Percentiles rank a stretch among this genome's conserved stretches.
Conservation (phyloP, 2,888 invertebrate genomes). For the Leucophenga montana region DNA sequence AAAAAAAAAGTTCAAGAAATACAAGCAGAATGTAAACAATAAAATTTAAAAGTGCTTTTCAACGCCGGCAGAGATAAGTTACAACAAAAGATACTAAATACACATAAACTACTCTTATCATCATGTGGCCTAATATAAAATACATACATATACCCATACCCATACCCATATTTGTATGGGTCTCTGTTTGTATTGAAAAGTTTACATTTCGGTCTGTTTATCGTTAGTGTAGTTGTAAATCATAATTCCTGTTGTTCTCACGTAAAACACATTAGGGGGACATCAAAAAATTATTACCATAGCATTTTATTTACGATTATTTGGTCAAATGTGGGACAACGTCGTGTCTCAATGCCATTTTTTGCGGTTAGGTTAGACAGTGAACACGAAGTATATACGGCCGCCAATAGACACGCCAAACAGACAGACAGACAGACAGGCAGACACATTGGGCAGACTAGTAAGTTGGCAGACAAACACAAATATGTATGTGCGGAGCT, state of each 20-base stretch:
- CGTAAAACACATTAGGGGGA: conserved; percentile 58
- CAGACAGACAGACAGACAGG: conserved; percentile 8
- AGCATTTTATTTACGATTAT: conserved; percentile 46
- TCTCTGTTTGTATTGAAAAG: neutral
- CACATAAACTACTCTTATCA: conserved; percentile 27
- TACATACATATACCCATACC: neutral
- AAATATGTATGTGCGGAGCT: conserved; percentile 26
- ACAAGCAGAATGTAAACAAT: conserved; percentile 9
- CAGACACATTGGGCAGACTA: neutral
- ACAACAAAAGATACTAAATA: conserved; percentile 26
- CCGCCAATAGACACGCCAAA: neutral
- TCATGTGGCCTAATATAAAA: neutral
- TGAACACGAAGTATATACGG: neutral
- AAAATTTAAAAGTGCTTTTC: neutral
- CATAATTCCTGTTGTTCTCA: conserved; percentile 57
- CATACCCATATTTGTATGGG: neutral
- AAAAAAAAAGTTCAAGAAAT: neutral
- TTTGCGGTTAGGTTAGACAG: conserved; percentile 22
- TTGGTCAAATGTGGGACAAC: conserved; percentile 28
- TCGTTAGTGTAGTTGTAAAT: conserved; percentile 43
- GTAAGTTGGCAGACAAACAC: conserved; percentile 26
- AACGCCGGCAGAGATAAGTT: conserved; percentile 8
- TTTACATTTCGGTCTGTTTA: conserved; percentile 3
- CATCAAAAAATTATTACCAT: conserved; percentile 62
- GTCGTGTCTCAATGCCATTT: conserved; percentile 1